phyloP scores from a whole-genome alignment of 1,140 invertebrate genomes.

The Ladona fulva region DNA sequence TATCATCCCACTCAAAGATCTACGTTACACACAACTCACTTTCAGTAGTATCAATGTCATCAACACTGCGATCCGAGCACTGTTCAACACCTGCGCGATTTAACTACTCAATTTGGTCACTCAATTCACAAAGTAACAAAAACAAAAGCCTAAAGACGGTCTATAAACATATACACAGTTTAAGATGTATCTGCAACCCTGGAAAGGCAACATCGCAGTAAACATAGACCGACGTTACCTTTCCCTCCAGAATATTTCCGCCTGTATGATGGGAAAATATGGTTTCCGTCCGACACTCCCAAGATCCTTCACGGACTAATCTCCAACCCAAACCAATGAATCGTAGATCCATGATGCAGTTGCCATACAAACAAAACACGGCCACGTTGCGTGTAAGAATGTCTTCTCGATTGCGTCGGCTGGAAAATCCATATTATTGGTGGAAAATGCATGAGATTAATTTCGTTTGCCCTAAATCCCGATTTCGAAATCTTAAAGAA shows the following conservation, averaged over 20 bases:
- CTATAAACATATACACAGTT: constrained; percentile 12
- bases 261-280: constrained; percentile 33
- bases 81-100: constrained; percentile 34
- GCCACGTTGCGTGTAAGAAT: neutral
- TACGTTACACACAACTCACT: constrained; percentile 34
- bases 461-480: too few relatives aligned
- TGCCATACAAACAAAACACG: constrained; percentile 1
- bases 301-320: constrained; percentile 30
- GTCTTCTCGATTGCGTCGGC: too few relatives aligned
- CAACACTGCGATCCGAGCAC: constrained; percentile 21
- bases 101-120: constrained; percentile 19
- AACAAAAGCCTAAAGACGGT: constrained; percentile 17
- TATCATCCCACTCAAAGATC: constrained; percentile 23
- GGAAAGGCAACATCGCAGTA: constrained; percentile 14
- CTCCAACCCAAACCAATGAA: constrained; percentile 19
- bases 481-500: too few relatives aligned
- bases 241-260: constrained; percentile 25
- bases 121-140: constrained; percentile 12
- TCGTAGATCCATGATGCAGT: constrained; percentile 19
- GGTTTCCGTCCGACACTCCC: constrained; percentile 34
- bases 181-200: constrained; percentile 12
- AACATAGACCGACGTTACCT: constrained; percentile 17
- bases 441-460: too few relatives aligned
- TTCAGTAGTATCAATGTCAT: constrained; percentile 24
- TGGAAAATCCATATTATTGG: too few relatives aligned